These are phyloP conservation scores for Mamestra brassicae DNA, from an alignment of 2,888 invertebrate genomes.

Conservation along the genomic window DNA sequence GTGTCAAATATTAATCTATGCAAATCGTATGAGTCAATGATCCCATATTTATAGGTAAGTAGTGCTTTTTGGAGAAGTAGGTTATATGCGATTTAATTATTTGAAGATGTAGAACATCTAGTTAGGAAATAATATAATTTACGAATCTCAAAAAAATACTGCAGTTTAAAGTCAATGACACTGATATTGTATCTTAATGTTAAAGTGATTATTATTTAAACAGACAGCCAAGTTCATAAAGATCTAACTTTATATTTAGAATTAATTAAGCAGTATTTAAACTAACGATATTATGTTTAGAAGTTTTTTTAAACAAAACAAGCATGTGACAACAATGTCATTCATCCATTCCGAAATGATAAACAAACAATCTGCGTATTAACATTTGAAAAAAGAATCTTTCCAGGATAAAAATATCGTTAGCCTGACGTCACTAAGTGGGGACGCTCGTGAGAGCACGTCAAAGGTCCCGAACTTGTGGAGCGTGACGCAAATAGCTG, in stretches of 20 bases:
- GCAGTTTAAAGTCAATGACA: too few species aligned
- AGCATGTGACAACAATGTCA: too few species aligned
- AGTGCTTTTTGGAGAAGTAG: background rate
- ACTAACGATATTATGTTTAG: too few species aligned
- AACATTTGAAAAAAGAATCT: background rate
- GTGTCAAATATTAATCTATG: conserved; percentile 28
- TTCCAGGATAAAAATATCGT: conserved; percentile 6
- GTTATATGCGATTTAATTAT: background rate
- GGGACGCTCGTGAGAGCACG: conserved; percentile 16
- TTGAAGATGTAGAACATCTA: background rate
- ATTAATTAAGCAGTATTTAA: too few species aligned
- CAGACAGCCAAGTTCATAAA: too few species aligned
- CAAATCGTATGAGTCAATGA: conserved; percentile 4
- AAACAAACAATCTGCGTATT: background rate
- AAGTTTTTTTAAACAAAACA: too few species aligned
- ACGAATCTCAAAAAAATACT: background rate
- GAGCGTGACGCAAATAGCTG: conserved; percentile 43
- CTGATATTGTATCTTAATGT: background rate
- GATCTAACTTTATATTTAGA: too few species aligned
- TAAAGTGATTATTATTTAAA: too few species aligned
- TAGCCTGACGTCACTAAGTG: conserved; percentile 33
- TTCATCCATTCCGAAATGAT: background rate
- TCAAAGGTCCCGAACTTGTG: conserved; percentile 39
- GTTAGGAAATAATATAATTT: background rate
- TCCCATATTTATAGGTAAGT: background rate